Percentiles rank a stretch among this genome's conserved stretches.
phyloP scores from a whole-genome alignment of 1,140 invertebrate species.

The Laupala kohalensis region DNA sequence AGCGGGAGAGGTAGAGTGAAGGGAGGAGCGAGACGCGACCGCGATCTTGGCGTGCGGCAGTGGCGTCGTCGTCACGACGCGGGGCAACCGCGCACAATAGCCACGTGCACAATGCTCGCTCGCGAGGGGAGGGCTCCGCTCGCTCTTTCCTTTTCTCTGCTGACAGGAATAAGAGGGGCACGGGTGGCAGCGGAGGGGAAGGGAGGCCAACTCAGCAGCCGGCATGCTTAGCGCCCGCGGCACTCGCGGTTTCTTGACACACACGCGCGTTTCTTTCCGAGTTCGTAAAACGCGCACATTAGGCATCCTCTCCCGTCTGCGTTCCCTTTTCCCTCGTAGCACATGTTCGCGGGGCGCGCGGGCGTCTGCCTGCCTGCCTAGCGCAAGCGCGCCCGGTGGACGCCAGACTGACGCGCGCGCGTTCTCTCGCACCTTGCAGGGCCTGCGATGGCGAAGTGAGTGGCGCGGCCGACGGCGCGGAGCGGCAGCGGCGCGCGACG shows the following conservation, averaged over 20 bases:
- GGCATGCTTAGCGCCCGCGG: neutral
- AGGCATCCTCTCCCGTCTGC: no score
- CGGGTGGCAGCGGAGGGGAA: neutral
- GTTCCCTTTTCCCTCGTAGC: no score
- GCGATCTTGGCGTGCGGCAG: neutral
- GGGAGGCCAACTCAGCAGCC: neutral
- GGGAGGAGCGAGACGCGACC: neutral
- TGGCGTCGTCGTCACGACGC: neutral
- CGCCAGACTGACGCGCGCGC: neutral
- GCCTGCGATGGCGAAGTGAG: slow-evolving; percentile 16
- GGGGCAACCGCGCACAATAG: neutral
- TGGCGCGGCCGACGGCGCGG: slow-evolving; percentile 1
- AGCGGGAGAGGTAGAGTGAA: neutral
- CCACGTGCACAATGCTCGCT: neutral
- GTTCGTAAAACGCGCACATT: no score
- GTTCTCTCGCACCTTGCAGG: slow-evolving; percentile 16
- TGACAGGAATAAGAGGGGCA: neutral
- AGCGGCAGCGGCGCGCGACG: slow-evolving; percentile 1
- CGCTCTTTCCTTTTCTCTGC: neutral
- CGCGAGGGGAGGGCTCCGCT: neutral
- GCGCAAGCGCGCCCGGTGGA: neutral
- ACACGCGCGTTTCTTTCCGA: neutral
- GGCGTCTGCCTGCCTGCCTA: neutral
- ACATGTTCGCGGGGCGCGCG: no score
- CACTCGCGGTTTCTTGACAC: neutral